Conservation (phyloP, 2,113 vertebrate genomes). For the Scomber scombrus region DNA sequence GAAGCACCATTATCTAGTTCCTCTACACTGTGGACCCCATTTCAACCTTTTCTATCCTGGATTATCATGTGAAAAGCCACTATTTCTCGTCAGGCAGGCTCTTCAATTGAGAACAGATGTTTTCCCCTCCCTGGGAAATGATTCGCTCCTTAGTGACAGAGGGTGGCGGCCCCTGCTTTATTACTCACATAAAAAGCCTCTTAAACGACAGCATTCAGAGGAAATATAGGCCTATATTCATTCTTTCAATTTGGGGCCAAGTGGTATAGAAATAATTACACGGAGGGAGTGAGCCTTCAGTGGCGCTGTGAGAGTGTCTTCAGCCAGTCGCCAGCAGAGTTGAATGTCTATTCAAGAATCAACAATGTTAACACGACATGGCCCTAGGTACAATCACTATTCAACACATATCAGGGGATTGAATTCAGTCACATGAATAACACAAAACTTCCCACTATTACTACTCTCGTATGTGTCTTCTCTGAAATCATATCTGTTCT, state of each 20-base stretch:
- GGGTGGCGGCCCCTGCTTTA: slow-evolving; percentile 76
- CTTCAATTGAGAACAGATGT: slow-evolving; percentile 83
- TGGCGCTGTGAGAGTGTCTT: slow-evolving; percentile 52
- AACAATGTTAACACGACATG: too few relatives aligned
- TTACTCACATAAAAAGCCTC: slow-evolving; percentile 82
- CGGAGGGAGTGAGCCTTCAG: slow-evolving; percentile 47
- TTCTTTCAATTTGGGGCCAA: slow-evolving; percentile 77
- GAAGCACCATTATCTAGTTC: slow-evolving; percentile 66
- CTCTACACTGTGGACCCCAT: slow-evolving; percentile 59
- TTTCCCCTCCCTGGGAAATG: slow-evolving; percentile 79
- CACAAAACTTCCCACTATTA: too few relatives aligned
- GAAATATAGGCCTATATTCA: slow-evolving; percentile 82
- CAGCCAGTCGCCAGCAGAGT: slow-evolving; percentile 35
- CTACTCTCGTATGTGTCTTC: not conserved
- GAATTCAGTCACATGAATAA: too few relatives aligned
- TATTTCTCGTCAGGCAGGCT: slow-evolving; percentile 66
- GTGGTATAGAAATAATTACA: slow-evolving; percentile 81
- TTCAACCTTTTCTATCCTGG: slow-evolving; percentile 70
- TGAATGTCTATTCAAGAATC: slow-evolving; percentile 41
- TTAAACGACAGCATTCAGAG: slow-evolving; percentile 78
- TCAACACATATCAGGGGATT: too few relatives aligned
- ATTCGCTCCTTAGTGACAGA: slow-evolving; percentile 78
- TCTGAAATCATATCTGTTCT: slow-evolving; percentile 5
- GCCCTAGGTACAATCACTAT: too few relatives aligned
- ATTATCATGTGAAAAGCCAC: slow-evolving; percentile 78